phyloP scores from a whole-genome alignment of 2,888 invertebrate genomes.

The Acleris laterana region DNA sequence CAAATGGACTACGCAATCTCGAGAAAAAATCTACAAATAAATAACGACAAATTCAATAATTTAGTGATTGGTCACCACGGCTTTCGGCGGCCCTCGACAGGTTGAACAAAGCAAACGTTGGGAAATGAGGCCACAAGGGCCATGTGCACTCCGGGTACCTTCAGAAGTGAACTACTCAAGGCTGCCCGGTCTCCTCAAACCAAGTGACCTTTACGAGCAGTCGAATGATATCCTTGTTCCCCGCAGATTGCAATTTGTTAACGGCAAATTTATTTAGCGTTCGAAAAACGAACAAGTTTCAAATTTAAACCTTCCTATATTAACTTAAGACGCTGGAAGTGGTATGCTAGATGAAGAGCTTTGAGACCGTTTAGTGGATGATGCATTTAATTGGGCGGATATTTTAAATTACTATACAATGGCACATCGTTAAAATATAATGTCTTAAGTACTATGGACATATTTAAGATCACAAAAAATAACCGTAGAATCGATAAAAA shows the following conservation, averaged over 20 bases:
- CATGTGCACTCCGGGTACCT: slow-evolving; percentile 60
- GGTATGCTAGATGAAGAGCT: not conserved
- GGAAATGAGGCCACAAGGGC: slow-evolving; percentile 82
- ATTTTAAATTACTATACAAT: slow-evolving; percentile 28
- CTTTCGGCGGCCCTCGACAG: slow-evolving; percentile 14
- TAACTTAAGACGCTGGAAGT: not conserved
- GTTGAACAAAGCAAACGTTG: slow-evolving; percentile 69
- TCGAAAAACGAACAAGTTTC: slow-evolving; percentile 36
- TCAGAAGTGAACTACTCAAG: slow-evolving; percentile 82
- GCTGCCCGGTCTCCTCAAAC: slow-evolving; percentile 82
- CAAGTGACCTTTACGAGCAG: slow-evolving; percentile 75
- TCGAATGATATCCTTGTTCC: slow-evolving; percentile 80
- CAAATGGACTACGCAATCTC: not conserved
- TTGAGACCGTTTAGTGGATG: slow-evolving; percentile 17
- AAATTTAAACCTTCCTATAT: slow-evolving; percentile 16
- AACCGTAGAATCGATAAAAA: not conserved
- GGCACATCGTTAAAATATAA: slow-evolving; percentile 25
- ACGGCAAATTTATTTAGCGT: slow-evolving; percentile 57
- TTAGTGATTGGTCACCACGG: not conserved
- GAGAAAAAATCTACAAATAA: not conserved
- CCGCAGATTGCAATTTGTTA: slow-evolving; percentile 65
- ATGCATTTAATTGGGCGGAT: slow-evolving; percentile 25
- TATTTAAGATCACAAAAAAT: not conserved
- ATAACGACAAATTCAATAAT: not conserved
- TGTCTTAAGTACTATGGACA: slow-evolving; percentile 9